Base-by-base conservation (phyloP, 2,113 vertebrate species). In the Nothocercus nigrocapillus region DNA sequence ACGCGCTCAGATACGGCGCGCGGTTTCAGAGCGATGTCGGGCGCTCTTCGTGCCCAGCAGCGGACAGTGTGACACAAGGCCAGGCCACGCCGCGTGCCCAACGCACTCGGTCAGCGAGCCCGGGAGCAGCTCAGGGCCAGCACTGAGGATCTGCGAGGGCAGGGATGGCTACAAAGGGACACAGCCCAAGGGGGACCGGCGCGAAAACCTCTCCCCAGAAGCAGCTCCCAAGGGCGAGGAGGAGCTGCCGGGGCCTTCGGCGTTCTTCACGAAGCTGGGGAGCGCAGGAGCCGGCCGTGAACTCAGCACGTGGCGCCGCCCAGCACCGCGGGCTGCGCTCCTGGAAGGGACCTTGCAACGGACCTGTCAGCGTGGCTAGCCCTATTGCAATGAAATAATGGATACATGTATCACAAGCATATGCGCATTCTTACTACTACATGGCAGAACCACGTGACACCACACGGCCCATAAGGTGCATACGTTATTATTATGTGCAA, bases 121-220 rank as follows among this genome's bases (percentile, higher is more conserved):
- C 14, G 25, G 12, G 6, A 25, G 3, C 58, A 38, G 18, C 9
- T 19, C 13, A 53, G 54, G 30, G 36, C 10, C 10, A 83, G 30
- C 12, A 34, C 49, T 30, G 20, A n/a, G 4, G 42, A 3, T 3
- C 3, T 4, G 4, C 36, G 30, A 34, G 42, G 0, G 47, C 47
- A 51, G 21, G 54, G 30, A 17, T 27, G 25, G 7, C 13, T 28
- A 40, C 62, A 2, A 44, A 44, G 3, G 14, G 53, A 30, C 8
- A 8, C 9, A 30, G 27, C 27, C 16, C 14, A 28, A 14, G 53
- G 30, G 16, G 17, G 91, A 30, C 2, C 82, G 67, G 17, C 2
- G 1, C 14, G 34, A 44, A 87, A 91, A 24, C 40, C 45, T 40
- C 47, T n/a, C 18, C 28, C 68, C 34, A 59, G 75, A 91, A 67